phyloP scores from a whole-genome alignment of 1,140 invertebrate genomes.

The Dryas iulia region DNA sequence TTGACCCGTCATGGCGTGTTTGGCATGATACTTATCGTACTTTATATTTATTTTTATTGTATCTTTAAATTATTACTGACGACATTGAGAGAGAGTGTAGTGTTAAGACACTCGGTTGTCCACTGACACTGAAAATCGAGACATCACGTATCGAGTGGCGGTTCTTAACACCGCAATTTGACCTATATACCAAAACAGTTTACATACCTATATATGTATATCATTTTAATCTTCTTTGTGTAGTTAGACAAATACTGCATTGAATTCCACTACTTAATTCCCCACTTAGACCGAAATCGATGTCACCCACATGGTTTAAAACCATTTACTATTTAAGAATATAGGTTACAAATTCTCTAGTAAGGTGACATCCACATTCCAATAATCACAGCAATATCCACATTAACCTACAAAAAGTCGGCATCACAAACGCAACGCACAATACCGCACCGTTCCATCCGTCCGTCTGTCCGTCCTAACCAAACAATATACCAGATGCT shows the following conservation, averaged over 20 bases:
- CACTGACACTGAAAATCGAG: no score
- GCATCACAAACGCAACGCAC: slow-evolving; percentile 56
- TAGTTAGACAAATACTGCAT: neutral
- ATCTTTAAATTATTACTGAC: no score
- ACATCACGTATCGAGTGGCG: no score
- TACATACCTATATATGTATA: neutral
- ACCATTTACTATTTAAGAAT: neutral
- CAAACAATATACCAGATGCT: slow-evolving; percentile 72
- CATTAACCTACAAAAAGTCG: slow-evolving; percentile 38
- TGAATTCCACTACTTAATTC: neutral
- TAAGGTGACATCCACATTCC: neutral
- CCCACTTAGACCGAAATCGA: neutral
- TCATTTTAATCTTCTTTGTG: neutral
- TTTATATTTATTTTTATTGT: no score
- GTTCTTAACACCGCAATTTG: no score
- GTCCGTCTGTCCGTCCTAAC: slow-evolving; percentile 66
- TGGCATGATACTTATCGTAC: no score
- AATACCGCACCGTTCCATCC: slow-evolving; percentile 37
- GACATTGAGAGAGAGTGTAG: no score
- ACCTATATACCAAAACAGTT: no score
- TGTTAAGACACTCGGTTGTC: no score
- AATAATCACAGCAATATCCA: slow-evolving; percentile 33
- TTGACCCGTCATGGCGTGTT: no score
- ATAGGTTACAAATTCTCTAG: neutral
- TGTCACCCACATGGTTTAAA: neutral